Evolutionary conservation across 2,888 invertebrate genomes (phyloP), one percentile per base, ranked within the genome.

Genomic region (Drosophila atripex): DNA sequence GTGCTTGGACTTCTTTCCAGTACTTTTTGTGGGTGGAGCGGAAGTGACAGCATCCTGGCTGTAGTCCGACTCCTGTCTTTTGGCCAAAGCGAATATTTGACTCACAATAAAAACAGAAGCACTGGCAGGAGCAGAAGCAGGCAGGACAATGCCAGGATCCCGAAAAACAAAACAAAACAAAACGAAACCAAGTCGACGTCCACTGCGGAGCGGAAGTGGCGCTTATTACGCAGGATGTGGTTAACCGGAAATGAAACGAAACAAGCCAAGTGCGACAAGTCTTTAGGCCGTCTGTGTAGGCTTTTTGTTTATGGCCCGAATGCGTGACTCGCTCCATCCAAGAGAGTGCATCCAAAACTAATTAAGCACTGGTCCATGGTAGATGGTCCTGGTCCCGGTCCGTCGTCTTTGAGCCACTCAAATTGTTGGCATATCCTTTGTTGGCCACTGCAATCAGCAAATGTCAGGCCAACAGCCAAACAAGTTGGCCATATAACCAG

Each of bases 201-300:
- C 70, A 73, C 70, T 84, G 87, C 39, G 66, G 68, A 55, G 69
- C 75, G 82, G 82, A 83, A 85, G 87, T 80, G 86, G 65, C 86
- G 88, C 88, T 83, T 83, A 83, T 83, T 88, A 83, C 88, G 82
- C 88, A 84, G 82, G 82, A 88, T 83, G 82, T 85, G 87, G 82
- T 88, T 83, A 88, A 84, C 88, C 82, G 82, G 82, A 83, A 83
- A 88, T 88, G 82, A 88, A 83, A 84, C 88, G 78, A 88, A 88
- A 58, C 80, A 88, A 88, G 55, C 82, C 82, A 82, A 87, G 71
- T 88, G 88, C 80, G 80, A 80, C 80, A 64, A 56, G 71, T 14
- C 43, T 56, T 49, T 58, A 30, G 51, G 16, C 25, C 7, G 23
- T 32, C 28, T 11, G 43, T 41, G 16, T 18, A 41, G 23, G 21